phyloP scores from a whole-genome alignment of 2,888 invertebrate species.

The Erpobdella octoculata region DNA sequence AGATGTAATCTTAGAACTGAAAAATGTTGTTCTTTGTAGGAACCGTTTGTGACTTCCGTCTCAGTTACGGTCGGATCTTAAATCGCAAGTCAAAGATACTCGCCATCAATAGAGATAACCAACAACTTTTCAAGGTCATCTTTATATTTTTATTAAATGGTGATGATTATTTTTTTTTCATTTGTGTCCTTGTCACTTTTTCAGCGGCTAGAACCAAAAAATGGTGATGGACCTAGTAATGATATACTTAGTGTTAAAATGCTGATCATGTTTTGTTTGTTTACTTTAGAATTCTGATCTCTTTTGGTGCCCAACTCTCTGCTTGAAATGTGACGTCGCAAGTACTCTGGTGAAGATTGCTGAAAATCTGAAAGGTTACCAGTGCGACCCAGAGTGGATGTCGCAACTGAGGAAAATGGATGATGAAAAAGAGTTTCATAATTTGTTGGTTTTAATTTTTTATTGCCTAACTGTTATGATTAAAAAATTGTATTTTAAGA shows the following conservation, averaged over 20 bases:
- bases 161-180: background rate
- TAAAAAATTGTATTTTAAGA: no score
- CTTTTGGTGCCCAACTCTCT: constrained; percentile 58
- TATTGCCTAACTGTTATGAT: no score
- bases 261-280: no score
- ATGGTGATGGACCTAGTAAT: no score
- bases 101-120: constrained; percentile 56
- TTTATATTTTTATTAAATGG: constrained; percentile 6
- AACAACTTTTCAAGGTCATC: constrained; percentile 55
- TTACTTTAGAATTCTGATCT: constrained; percentile 57
- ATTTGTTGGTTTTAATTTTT: constrained; percentile 46
- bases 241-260: no score
- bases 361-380: constrained; percentile 44
- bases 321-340: constrained; percentile 55
- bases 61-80: constrained; percentile 57
- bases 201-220: no score
- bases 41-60: constrained; percentile 59
- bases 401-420: constrained; percentile 53
- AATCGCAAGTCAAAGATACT: constrained; percentile 57
- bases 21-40: no score
- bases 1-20: no score
- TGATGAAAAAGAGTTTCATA: constrained; percentile 53
- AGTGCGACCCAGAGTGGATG: constrained; percentile 54
- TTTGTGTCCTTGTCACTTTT: no score
- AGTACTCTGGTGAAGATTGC: constrained; percentile 53